Evolutionary conservation across 2,888 invertebrate species (phyloP), one percentile per base, ranked within the genome.

Genomic region (Cremastobaeus sp.): DNA sequence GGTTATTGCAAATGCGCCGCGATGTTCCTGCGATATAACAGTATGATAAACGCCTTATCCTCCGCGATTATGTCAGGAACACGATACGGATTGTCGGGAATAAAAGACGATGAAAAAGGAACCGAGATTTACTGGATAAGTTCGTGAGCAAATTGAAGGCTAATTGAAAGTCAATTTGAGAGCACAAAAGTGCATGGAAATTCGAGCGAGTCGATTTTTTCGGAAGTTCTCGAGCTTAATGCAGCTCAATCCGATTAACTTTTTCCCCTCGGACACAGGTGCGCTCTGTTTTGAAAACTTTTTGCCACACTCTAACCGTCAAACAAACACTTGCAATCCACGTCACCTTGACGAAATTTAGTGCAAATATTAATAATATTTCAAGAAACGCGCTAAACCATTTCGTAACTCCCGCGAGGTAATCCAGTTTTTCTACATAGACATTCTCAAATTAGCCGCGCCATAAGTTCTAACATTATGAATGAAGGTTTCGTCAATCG

Each of bases 1-100:
- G 65, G 65, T 72, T 72, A 72, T 72, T 65, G 59, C 69, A 60
- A 59, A 54, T 72, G 59, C 54, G 39, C 47, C 39, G 35, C 59
- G 47, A 47, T 41, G 57, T 37, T 39, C 47, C 37, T 12, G 21
- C 57, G 57, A 52, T 71, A 39, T 39, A 65, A 65, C 54, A 54
- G 48, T 59, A 50, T 32, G 52, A 59, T 57, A 62, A 37, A 18
- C 60, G 39, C 34, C 28, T 39, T 43, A 71, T 65, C 37, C 71
- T 12, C 25, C 11, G 21, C 12, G 54, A 64, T 64, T 64, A 55
- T 45, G 57, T 57, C 62, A 48, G 50, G 34, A 34, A 43, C 17
- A n/a, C 15, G 34, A 30, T 37, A 30, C 8, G 8, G 34, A 32
- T 32, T n/a, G n/a, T n/a, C n/a, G n/a, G n/a, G n/a, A n/a, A n/a